Evolutionary conservation across 53 echinoderm and acorn worm species (phyloP).

Genomic region (Crossaster papposus): DNA sequence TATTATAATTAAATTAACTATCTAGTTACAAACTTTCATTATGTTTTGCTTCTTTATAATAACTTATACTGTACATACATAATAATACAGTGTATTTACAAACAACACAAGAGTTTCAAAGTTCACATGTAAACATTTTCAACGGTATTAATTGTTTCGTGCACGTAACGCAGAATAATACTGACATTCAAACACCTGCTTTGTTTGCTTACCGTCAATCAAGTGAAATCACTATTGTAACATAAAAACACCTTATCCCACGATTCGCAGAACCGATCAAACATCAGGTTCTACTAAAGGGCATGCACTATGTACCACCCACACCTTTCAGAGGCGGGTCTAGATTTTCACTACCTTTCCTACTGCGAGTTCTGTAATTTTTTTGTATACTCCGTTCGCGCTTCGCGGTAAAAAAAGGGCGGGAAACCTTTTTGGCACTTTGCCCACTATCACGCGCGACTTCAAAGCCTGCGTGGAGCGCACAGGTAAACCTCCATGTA

Average conservation of each 20-base stretch:
- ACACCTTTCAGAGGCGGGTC: too few relatives aligned
- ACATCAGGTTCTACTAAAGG: too few relatives aligned
- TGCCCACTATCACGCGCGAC: constrained; percentile 34
- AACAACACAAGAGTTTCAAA: neutral
- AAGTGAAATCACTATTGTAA: neutral
- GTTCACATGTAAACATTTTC: neutral
- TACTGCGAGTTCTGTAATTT: neutral
- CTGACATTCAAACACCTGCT: neutral
- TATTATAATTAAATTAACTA: constrained; percentile 19
- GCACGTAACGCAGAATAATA: neutral
- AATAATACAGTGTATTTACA: constrained; percentile 17
- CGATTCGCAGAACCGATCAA: neutral
- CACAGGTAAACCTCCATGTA: neutral
- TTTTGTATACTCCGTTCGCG: neutral
- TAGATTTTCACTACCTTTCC: too few relatives aligned
- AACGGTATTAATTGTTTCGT: neutral
- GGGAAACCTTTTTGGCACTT: constrained; percentile 42
- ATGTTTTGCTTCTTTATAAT: constrained; percentile 2
- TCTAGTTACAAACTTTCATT: constrained; percentile 45
- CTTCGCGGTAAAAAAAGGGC: constrained; percentile 15
- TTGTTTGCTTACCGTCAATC: neutral
- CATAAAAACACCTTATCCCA: neutral
- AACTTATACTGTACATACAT: constrained; percentile 44
- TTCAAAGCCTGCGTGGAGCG: constrained; percentile 37
- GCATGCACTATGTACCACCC: too few relatives aligned